Conservation (phyloP, 2,888 invertebrate species). For the Maniola hyperantus region DNA sequence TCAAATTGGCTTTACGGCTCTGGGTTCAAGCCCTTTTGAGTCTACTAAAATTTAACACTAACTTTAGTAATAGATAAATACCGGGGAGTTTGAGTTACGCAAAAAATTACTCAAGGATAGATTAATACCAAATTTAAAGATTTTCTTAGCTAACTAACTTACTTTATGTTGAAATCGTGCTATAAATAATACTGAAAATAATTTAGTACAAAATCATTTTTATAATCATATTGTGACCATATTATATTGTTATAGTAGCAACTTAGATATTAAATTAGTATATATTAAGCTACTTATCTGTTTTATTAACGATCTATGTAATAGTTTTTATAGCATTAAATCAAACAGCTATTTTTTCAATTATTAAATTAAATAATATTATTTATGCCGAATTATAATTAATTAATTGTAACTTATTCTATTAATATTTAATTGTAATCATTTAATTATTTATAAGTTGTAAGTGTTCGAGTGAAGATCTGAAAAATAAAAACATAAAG, state of each 20-base stretch:
- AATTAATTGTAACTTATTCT: not conserved
- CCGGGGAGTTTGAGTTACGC: too few species aligned
- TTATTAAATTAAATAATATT: not conserved
- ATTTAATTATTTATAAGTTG: not conserved
- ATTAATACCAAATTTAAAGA: too few species aligned
- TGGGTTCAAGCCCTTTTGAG: too few species aligned
- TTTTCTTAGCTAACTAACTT: too few species aligned
- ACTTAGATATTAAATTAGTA: constrained; percentile 17
- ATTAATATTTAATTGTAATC: not conserved
- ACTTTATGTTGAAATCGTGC: not conserved
- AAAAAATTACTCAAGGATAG: too few species aligned
- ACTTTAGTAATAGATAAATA: too few species aligned
- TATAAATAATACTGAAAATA: constrained; percentile 10
- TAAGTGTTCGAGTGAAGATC: constrained; percentile 3
- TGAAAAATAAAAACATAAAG: constrained; percentile 9
- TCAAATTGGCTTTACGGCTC: too few species aligned
- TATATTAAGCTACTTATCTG: constrained; percentile 5
- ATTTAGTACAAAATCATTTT: constrained; percentile 38
- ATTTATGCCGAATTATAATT: not conserved
- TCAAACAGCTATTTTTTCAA: not conserved
- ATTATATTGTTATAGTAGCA: constrained; percentile 29
- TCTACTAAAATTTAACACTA: too few species aligned
- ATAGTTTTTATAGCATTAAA: not conserved
- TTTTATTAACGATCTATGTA: not conserved
- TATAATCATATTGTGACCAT: constrained; percentile 33